Conservation (phyloP, 1,140 invertebrate species). For the Papilio polyxenes region DNA sequence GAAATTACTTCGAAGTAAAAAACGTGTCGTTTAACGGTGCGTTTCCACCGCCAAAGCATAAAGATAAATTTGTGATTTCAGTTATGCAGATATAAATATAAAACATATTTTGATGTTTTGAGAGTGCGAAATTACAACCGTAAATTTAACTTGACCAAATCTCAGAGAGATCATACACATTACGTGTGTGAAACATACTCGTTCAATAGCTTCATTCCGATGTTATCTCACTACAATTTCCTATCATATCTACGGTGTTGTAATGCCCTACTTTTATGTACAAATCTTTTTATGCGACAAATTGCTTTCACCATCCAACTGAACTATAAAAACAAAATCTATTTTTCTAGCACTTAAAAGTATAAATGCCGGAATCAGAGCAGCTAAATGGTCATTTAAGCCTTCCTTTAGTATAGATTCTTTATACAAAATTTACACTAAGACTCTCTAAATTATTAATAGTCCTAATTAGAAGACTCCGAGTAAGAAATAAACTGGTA, state of each 20-base stretch:
- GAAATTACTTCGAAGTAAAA: no score
- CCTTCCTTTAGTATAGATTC: not conserved
- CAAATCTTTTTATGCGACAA: not conserved
- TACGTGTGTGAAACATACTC: not conserved
- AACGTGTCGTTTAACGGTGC: no score
- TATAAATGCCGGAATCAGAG: not conserved
- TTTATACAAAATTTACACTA: not conserved
- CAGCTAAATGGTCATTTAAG: not conserved
- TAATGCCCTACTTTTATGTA: constrained; percentile 1
- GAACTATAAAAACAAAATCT: not conserved
- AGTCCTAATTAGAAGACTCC: no score
- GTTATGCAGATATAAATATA: no score
- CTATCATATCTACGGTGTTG: constrained; percentile 6
- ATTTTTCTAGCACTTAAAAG: not conserved
- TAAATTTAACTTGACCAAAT: not conserved
- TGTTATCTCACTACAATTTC: constrained; percentile 1
- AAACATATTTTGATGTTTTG: not conserved
- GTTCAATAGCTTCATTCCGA: not conserved
- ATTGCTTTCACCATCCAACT: not conserved
- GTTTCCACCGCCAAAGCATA: no score
- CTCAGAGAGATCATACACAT: not conserved
- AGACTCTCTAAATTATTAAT: no score
- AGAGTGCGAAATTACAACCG: not conserved
- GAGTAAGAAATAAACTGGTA: no score
- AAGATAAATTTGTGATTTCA: no score